Conservation (phyloP, 2,888 invertebrate species). For the Halictus quadricinctus region DNA sequence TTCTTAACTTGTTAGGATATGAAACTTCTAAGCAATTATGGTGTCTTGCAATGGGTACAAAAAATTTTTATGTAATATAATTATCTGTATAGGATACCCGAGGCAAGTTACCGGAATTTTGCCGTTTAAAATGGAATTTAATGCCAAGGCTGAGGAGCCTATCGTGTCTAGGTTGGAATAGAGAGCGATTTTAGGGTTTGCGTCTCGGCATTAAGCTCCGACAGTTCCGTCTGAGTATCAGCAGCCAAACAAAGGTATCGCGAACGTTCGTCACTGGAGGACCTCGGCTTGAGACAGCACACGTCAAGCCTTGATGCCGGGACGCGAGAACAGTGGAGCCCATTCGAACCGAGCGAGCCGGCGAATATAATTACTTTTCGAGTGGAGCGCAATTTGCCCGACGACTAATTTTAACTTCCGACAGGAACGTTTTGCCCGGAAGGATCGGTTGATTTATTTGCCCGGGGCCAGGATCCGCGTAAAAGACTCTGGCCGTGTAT, state of each 20-base stretch:
- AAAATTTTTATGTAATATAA: too few species aligned
- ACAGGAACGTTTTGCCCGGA: constrained; percentile 42
- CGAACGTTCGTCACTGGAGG: not conserved
- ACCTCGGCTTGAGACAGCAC: not conserved
- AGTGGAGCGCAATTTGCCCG: constrained; percentile 41
- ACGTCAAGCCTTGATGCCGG: not conserved
- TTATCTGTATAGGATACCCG: too few species aligned
- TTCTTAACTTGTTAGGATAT: too few species aligned
- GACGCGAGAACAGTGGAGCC: not conserved
- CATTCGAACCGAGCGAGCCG: constrained; percentile 5
- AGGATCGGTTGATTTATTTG: constrained; percentile 56
- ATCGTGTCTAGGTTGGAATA: not conserved
- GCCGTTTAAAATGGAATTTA: not conserved
- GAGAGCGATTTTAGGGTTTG: not conserved
- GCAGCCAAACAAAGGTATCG: not conserved
- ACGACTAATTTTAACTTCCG: constrained; percentile 56
- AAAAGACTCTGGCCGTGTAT: constrained; percentile 39
- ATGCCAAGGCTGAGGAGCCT: not conserved
- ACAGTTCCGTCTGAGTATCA: not conserved
- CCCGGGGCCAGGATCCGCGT: constrained; percentile 25
- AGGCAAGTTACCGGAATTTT: not conserved
- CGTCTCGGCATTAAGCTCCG: not conserved
- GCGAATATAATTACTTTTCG: constrained; percentile 41
- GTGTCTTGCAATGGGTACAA: too few species aligned
- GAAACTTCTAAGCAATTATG: too few species aligned